Conservation (phyloP, 2,888 invertebrate genomes). For the Acrobasis consociella region DNA sequence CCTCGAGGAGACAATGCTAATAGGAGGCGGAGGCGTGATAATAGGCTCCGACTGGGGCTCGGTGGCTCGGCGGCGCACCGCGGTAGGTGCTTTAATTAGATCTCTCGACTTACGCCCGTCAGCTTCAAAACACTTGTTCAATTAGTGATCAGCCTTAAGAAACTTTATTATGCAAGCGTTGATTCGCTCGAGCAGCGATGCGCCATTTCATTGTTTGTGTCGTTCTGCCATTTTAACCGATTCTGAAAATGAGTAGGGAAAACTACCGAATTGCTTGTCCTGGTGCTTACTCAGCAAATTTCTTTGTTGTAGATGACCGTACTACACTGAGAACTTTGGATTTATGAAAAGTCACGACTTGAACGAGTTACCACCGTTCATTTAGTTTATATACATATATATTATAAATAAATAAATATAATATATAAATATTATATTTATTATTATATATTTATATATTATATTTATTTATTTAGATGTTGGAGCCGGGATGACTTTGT, state of each 20-base stretch:
- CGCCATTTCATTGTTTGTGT: constrained; percentile 22
- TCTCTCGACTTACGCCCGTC: constrained; percentile 75
- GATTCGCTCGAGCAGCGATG: constrained; percentile 27
- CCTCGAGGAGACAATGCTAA: constrained; percentile 82
- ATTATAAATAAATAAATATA: too few relatives aligned
- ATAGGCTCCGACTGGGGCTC: constrained; percentile 74
- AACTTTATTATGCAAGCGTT: constrained; percentile 62
- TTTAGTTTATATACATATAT: too few relatives aligned
- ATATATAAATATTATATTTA: too few relatives aligned
- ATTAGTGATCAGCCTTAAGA: constrained; percentile 74
- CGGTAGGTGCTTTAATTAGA: constrained; percentile 81
- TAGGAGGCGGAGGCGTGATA: constrained; percentile 80
- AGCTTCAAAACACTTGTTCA: constrained; percentile 79
- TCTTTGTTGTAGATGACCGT: too few relatives aligned
- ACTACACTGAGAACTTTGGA: too few relatives aligned
- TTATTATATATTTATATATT: too few relatives aligned
- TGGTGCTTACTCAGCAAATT: too few relatives aligned
- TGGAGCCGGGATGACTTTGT: too few relatives aligned
- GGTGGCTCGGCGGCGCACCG: constrained; percentile 54
- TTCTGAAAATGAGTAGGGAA: background rate
- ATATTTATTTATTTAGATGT: too few relatives aligned
- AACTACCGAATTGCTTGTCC: too few relatives aligned
- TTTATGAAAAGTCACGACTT: too few relatives aligned
- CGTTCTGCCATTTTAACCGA: background rate
- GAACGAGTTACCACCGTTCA: too few relatives aligned